Base-by-base conservation (phyloP, 1,140 invertebrate species). In the Macrotrachela quadricornifera region DNA sequence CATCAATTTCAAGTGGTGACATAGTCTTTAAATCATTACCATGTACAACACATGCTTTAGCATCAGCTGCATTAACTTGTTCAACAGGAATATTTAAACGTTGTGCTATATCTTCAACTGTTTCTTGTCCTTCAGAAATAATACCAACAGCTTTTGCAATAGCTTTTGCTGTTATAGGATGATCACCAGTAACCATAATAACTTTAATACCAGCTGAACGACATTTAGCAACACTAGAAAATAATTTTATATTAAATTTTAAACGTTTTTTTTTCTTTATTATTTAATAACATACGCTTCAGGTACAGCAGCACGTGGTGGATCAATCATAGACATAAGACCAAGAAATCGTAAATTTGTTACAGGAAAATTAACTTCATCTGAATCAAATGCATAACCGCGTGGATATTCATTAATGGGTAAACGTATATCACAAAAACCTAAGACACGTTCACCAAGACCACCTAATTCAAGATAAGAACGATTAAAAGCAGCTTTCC, bases 141-240 rank as follows among this genome's bases (percentile, higher is more conserved):
- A 97, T 97, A 63, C 92, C 92, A 58, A 97, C 91, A 57, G 85
- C 88, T 75, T 94, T 92, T 67, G 92, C 92, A 75, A 97, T 97
- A 64, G 92, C 91, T 75, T 96, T 95, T 69, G 92, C 91, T 72
- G 92, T 97, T 75, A 96, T 96, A 50, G 91, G 91, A 74, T 97
- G 92, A 75, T 96, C 92, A 58, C 77, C 77, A 59, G 77, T 79
- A 36, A 78, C 76, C 77, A 79, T 79, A 59, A 79, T 76, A 59
- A 79, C 55, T 49, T 52, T 56, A 14, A 56, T 56, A 50, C 54
- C 54, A 47, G 54, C 54, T 45, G 54, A 55, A 12, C 54, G 40
- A 18, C 54, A 56, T 53, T 56, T 56, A 15, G 51, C 44, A 16
- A 56, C 55, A 21, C 21, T 30, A 30, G 21, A 30, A 30, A 30